Evolutionary conservation across 2,888 invertebrate genomes (phyloP), one percentile per base, ranked within the genome.

Genomic region (Stratiomys singularior): DNA sequence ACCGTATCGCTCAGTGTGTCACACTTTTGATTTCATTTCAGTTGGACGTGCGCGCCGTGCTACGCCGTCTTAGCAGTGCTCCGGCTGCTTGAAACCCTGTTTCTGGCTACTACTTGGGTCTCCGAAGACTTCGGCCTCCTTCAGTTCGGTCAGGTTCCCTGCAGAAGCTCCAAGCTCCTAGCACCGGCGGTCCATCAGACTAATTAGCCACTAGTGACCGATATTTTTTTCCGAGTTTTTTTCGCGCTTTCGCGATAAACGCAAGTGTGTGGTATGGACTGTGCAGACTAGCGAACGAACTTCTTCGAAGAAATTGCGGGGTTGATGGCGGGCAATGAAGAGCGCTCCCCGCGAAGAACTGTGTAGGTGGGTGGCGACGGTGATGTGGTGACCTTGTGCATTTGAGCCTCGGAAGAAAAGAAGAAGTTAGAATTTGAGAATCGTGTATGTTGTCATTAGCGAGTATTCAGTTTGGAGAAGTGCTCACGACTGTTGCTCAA

Each of bases 1-100:
- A 66, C 66, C 37, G 66, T 69, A 69, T 47, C 25, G 74, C 52
- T 74, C 74, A 69, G 46, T 74, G 74, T 74, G 74, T 58, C 74
- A 74, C 58, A 74, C 74, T 74, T 74, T 74, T 74, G 37, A 74
- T 74, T 74, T 74, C 74, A 74, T 74, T 74, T 58, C 56, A 72
- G 58, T 74, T 74, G 69, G 69, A 74, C 58, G 74, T 74, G 74
- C 74, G 74, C 74, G 56, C 52, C 13, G 71, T 74, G 60, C 72
- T 58, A 72, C 56, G 28, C 72, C 21, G 58, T 30, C 58, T 67
- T 7, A 21, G 67, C 46, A 30, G 69, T 25, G 47, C 69, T 69
- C 37, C 18, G 37, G 30, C 21, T 66, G 66, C 66, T 37, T 13
- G n/a, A 27, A 15, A 60, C 60, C 25, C 60, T 67, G 44, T 21